Evolutionary conservation across 2,797 vertebrate species (phyloP), one percentile per base, ranked within the genome.

Genomic region (Ctenopoma kingsleyae): DNA sequence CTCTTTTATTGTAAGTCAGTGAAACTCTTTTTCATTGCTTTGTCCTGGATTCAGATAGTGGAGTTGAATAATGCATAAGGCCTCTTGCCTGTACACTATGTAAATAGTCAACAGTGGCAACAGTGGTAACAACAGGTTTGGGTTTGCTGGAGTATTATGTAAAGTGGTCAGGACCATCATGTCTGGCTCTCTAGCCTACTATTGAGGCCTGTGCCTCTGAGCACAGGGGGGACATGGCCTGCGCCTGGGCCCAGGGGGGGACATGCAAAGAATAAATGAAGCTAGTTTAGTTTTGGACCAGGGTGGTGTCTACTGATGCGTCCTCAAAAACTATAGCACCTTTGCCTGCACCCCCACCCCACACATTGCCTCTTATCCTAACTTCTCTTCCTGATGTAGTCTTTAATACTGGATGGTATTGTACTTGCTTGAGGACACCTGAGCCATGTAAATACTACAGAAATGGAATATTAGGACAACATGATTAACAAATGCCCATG

Each of bases 1-100:
- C 78, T 78, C 88, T 87, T 93, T 93, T 90, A 92, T 93, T 90
- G 90, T 92, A 79, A 22, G 67, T 91, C 87, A 88, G 74, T 90
- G 84, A 89, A 93, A 91, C 86, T 89, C 86, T 86, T 86, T 90
- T 90, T 92, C 90, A 90, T 88, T 82, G 86, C 85, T 78, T 71
- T 50, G 40, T 88, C 85, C 88, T 81, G 87, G 91, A 89, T 91
- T 91, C 89, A 92, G 89, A 92, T 61, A 83, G 86, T 74, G 85
- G 73, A 83, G 80, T 23, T 95, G 94, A 95, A 95, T 95, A 94
- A 95, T 94, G 91, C 82, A 95, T 95, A 67, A 92, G 86, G 80
- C 74, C 74, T 88, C 85, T 87, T 82, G 85, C 85, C 91, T 89
- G 88, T 89, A 84, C 87, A 65, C 83, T 92, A 94, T 94, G 93